Evolutionary conservation across 2,888 invertebrate species (phyloP).

Genomic region (Oeneis ivallda): DNA sequence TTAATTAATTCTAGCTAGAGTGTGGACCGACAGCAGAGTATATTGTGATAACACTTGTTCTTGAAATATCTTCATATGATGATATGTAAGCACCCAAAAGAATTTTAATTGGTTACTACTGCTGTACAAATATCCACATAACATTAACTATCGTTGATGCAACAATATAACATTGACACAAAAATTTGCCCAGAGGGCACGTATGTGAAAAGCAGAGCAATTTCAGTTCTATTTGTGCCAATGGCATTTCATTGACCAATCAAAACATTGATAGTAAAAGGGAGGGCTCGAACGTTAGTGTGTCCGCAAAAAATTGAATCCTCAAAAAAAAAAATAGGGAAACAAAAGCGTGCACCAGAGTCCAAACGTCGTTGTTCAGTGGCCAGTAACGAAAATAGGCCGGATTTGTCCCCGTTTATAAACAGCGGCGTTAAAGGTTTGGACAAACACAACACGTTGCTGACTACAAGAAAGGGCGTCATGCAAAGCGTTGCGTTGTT

Average conservation of each 20-base stretch:
- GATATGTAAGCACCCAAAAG: too few species aligned
- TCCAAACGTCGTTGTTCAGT: constrained; percentile 50
- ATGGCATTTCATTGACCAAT: constrained; percentile 29
- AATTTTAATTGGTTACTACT: too few species aligned
- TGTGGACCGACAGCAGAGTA: too few species aligned
- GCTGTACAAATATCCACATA: too few species aligned
- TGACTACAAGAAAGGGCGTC: too few species aligned
- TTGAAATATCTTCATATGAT: too few species aligned
- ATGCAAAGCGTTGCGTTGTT: too few species aligned
- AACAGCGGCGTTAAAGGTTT: constrained; percentile 41
- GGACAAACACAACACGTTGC: not conserved
- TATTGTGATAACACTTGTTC: too few species aligned
- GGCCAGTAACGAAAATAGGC: constrained; percentile 59
- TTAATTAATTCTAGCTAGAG: too few species aligned
- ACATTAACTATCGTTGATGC: too few species aligned
- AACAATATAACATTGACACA: not conserved
- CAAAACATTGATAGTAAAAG: constrained; percentile 35
- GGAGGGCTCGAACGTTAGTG: constrained; percentile 26
- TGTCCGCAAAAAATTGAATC: constrained; percentile 44
- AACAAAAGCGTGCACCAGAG: constrained; percentile 32
- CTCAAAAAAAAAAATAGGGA: constrained; percentile 35
- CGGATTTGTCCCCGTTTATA: constrained; percentile 54
- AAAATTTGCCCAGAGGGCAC: constrained; percentile 4
- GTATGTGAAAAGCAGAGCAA: not conserved
- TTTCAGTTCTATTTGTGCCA: constrained; percentile 28